Evolutionary conservation across 2,888 invertebrate species (phyloP).

Genomic region (Crossocerus cetratus): DNA sequence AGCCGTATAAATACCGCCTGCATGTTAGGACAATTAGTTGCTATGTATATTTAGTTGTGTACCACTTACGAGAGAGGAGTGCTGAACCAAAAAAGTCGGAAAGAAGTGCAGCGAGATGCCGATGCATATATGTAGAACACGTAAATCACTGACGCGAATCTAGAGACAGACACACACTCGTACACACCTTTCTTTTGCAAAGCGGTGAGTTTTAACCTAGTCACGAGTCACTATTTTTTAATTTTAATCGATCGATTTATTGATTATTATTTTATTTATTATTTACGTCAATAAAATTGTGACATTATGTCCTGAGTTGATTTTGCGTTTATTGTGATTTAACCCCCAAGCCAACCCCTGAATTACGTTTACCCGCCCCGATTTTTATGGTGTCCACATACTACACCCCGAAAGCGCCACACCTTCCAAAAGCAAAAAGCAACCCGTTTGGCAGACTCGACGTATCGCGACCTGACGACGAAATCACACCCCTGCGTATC

Average conservation of each 20-base stretch:
- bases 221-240: constrained; percentile 77
- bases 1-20: neutral
- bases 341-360: neutral
- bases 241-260: constrained; percentile 71
- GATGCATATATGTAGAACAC: constrained; percentile 41
- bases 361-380: constrained; percentile 1
- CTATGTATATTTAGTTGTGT: neutral
- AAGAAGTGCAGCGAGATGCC: constrained; percentile 2
- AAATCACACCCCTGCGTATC: constrained; percentile 30
- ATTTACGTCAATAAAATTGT: constrained; percentile 69
- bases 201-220: constrained; percentile 77
- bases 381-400: constrained; percentile 14
- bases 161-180: constrained; percentile 40
- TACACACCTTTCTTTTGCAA: constrained; percentile 65
- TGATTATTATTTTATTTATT: constrained; percentile 76
- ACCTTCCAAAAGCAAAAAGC: constrained; percentile 12
- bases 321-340: constrained; percentile 25
- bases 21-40: neutral
- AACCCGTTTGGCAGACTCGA: constrained; percentile 12
- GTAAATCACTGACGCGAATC: constrained; percentile 26
- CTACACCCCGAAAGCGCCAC: constrained; percentile 18
- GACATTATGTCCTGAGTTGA: constrained; percentile 55
- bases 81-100: too few species aligned
- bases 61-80: too few species aligned
- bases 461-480: constrained; percentile 15